Evolutionary conservation across 2,797 vertebrate species (phyloP), one percentile per base, ranked within the genome.

Genomic region (Sylvia borin): DNA sequence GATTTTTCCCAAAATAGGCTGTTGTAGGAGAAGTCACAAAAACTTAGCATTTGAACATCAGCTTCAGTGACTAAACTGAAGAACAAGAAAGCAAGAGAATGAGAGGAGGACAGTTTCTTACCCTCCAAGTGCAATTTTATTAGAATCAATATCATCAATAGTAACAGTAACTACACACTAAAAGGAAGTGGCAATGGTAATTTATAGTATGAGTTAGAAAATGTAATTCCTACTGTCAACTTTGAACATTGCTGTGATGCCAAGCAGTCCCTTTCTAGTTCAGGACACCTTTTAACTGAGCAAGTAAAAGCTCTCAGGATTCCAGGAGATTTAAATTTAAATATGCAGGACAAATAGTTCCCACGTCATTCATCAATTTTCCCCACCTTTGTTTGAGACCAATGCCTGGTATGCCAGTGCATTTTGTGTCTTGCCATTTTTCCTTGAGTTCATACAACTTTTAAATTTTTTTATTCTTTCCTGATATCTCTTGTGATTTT

Each of bases 401-500:
- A 77, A 16, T 43, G 31, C 3, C 27, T 43, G 7, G 11, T 64
- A 60, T 43, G 9, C 14, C 24, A 47, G 14, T 1, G 0, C 0
- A 1, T 45, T 90, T 77, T 85, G 10, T 21, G 13, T 80, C 9
- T 53, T 58, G 17, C 5, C 1, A 16, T 50, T 92, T 85, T 62
- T 42, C 9, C 24, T 65, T 60, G 26, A 62, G 68, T 65, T 82
- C 24, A 29, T 42, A 32, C 0, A 67, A 38, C 9, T 60, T 85
- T 24, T 20, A 67, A 2, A 26, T 58, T 67, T 55, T 36, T 65
- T 36, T 36, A 86, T 32, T 20, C 18, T 90, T 68, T 77, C 26
- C 55, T 57, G 11, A 51, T 82, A 79, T 74, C 18, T 75, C 4
- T 7, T 18, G 13, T 16, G 25, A 7, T 3, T 55, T 32, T 31